Conservation (phyloP, 2,888 invertebrate genomes). For the Lomographa bimaculata region DNA sequence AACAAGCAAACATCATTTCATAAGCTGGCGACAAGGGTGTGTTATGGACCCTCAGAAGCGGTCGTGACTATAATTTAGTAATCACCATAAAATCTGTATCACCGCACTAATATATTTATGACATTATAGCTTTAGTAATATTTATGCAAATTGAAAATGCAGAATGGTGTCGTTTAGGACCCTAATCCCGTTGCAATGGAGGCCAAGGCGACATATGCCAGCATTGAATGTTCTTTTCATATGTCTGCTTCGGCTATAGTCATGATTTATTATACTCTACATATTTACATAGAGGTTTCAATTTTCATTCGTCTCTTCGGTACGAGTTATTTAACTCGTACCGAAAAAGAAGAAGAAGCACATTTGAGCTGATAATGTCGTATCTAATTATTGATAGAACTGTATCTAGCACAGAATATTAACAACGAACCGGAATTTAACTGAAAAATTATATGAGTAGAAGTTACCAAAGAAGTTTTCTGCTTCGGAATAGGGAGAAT, state of each 20-base stretch:
- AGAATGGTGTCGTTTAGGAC: constrained; percentile 75
- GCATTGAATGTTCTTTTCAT: constrained; percentile 41
- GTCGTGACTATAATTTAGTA: constrained; percentile 70
- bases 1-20: constrained; percentile 35
- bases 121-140: constrained; percentile 78
- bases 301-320: no score
- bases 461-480: no score
- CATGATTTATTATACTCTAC: constrained; percentile 4
- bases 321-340: no score
- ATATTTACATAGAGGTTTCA: no score
- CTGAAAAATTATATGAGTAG: no score
- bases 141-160: constrained; percentile 83
- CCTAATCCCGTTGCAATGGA: constrained; percentile 62
- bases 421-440: no score
- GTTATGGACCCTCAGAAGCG: constrained; percentile 55
- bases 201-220: constrained; percentile 64
- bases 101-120: constrained; percentile 82
- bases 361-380: no score
- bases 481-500: no score
- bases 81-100: constrained; percentile 83
- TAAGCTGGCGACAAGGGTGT: constrained; percentile 33
- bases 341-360: no score
- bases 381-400: no score
- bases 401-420: no score
- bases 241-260: constrained; percentile 14